Base-by-base conservation (phyloP, 2,888 invertebrate species). In the Andrena praecox region DNA sequence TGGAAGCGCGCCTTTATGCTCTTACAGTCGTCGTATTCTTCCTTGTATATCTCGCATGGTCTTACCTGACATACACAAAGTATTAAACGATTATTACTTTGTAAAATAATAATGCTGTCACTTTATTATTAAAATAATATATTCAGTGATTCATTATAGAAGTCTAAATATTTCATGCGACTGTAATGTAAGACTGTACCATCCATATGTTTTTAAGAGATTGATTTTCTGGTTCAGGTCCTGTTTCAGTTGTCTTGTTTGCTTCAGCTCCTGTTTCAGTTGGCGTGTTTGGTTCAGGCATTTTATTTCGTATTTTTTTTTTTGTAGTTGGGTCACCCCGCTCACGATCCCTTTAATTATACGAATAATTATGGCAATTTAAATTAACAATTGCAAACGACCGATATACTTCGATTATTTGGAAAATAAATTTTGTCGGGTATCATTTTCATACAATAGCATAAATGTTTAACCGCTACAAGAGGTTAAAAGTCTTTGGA, bases 1-100 rank as follows among this genome's bases (percentile, higher is more conserved):
- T 98, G 96, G 90, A 98, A 97, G 85, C 98, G 95, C 0, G 95
- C 97, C 93, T 94, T 96, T 27, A 97, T 94, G 88, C 97, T 96
- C 70, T 94, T 96, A 92, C 98, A 98, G 86, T 98, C 98, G 29
- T 95, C 95, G 91, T 97, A 97, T 94, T 98, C 98, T 71, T 96
- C 97, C 89, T 96, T 95, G 91, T 98, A 98, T n/a, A 96, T 89
- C n/a, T 95, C 94, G 93, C 98, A 98, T 6, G 97, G 96, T 88
- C 97, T 95, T 67, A 98, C 96, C 98, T 98, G 92, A 31, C 94
- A 86, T 42, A 29, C 56, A 50, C 31, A 50, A 59, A 50, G 42
- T 35, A 27, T 68, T 33, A 12, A 7, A 74, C 7, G 1, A 48
- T 63, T 3, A 16, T 62, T 42, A 42, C 42, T 42, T 29, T 33